Percentiles rank a stretch among this genome's conserved stretches.
These are phyloP conservation scores for Hyppa rectilinea DNA, from an alignment of 2,888 invertebrate genomes.

Conservation along the genomic window DNA sequence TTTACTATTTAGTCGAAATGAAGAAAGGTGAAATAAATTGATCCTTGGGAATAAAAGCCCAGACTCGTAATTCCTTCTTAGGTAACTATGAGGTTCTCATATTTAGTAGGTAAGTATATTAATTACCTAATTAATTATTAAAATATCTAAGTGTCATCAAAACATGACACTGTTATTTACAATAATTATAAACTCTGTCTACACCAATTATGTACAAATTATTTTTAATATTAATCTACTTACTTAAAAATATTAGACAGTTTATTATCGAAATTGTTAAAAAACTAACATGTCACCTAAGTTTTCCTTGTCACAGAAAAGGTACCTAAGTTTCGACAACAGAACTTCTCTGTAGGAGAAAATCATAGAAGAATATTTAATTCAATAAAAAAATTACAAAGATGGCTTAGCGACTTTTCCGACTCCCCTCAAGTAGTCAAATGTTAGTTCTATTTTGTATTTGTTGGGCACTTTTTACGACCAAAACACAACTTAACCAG, in stretches of 20 bases:
- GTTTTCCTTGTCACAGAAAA: slow-evolving; percentile 52
- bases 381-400: background rate
- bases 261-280: slow-evolving; percentile 20
- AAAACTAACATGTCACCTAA: slow-evolving; percentile 13
- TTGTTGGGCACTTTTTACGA: background rate
- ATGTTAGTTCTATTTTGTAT: background rate
- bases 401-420: background rate
- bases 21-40: background rate
- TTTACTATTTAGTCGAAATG: background rate
- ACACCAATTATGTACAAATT: slow-evolving; percentile 45
- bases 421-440: background rate
- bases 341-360: background rate
- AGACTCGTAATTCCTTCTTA: background rate
- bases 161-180: slow-evolving; percentile 42
- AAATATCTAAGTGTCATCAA: slow-evolving; percentile 26
- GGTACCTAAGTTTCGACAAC: slow-evolving; percentile 17
- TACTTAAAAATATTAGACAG: slow-evolving; percentile 48
- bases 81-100: slow-evolving; percentile 28
- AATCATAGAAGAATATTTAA: too few species aligned
- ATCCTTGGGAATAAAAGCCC: background rate
- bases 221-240: slow-evolving; percentile 16
- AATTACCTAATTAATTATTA: background rate
- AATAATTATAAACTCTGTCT: background rate
- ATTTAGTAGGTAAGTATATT: background rate
- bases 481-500: background rate